phyloP scores from a whole-genome alignment of 2,888 invertebrate species.

The Proisotoma minuta region DNA sequence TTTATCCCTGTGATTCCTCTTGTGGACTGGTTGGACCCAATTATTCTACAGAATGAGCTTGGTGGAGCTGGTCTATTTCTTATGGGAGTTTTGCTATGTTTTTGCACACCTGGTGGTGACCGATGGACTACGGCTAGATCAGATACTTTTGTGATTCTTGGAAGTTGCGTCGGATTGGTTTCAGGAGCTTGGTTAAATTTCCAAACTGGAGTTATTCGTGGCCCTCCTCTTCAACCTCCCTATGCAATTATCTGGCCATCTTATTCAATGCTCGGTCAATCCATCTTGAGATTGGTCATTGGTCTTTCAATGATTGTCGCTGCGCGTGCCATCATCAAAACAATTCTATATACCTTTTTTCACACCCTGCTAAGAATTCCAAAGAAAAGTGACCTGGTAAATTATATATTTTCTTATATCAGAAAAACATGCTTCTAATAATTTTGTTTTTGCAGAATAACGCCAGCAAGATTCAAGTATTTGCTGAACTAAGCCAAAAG shows the following conservation, averaged over 20 bases:
- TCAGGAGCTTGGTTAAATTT: constrained; percentile 80
- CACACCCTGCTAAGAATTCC: background rate
- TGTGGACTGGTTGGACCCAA: constrained; percentile 67
- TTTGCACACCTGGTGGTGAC: constrained; percentile 63
- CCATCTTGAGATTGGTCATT: constrained; percentile 64
- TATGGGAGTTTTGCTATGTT: constrained; percentile 66
- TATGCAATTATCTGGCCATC: constrained; percentile 76
- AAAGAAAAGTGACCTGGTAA: constrained; percentile 2
- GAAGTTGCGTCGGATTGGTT: constrained; percentile 72
- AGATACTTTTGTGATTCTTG: constrained; percentile 82
- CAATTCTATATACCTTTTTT: background rate
- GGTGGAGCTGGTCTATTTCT: constrained; percentile 50
- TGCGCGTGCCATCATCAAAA: constrained; percentile 47
- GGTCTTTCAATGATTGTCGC: constrained; percentile 71
- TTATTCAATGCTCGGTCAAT: constrained; percentile 63
- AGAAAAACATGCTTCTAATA: no score
- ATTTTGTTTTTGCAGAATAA: background rate
- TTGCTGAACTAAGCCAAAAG: constrained; percentile 76
- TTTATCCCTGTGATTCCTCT: constrained; percentile 69
- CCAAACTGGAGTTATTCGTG: constrained; percentile 60
- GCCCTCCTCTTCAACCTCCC: constrained; percentile 60
- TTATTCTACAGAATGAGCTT: constrained; percentile 60
- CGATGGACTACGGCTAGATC: constrained; percentile 87
- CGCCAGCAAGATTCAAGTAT: constrained; percentile 57
- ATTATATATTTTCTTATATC: no score